Conservation (phyloP, 37 sponge, comb jelly and placozoan genomes). For the Tethya wilhelma region DNA sequence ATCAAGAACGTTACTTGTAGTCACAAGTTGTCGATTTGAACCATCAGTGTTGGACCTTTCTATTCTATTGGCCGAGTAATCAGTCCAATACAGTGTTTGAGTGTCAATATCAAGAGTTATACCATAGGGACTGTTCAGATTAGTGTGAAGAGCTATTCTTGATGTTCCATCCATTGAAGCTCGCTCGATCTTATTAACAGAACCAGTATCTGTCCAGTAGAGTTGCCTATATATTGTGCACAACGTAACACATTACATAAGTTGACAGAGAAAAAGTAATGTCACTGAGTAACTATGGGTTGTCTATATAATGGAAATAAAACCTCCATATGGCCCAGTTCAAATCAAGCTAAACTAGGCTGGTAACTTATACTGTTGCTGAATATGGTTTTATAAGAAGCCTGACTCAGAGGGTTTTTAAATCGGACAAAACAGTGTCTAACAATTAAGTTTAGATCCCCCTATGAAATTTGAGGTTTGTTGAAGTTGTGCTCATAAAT, state of each 20-base stretch:
- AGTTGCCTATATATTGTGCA: not conserved
- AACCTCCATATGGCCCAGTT: no score
- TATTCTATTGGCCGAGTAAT: not conserved
- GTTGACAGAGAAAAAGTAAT: no score
- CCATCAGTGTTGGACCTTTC: not conserved
- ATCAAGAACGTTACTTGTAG: not conserved
- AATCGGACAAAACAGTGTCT: no score
- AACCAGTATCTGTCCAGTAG: constrained; percentile 11
- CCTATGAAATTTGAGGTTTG: no score
- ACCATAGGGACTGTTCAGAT: not conserved
- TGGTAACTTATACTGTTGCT: no score
- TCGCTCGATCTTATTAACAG: not conserved
- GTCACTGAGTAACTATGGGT: no score
- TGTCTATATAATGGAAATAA: no score
- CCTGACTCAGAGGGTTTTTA: no score
- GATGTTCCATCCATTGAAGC: constrained; percentile 26
- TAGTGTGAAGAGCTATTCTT: not conserved
- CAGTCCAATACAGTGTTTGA: constrained; percentile 9
- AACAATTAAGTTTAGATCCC: no score
- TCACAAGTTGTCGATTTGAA: not conserved
- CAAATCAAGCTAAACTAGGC: no score
- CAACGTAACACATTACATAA: not conserved
- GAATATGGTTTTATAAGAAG: no score
- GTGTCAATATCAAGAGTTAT: constrained; percentile 7
- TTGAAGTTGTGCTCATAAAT: no score